These are phyloP conservation scores for Allacma fusca DNA, from an alignment of 2,888 invertebrate species.

Conservation along the genomic window DNA sequence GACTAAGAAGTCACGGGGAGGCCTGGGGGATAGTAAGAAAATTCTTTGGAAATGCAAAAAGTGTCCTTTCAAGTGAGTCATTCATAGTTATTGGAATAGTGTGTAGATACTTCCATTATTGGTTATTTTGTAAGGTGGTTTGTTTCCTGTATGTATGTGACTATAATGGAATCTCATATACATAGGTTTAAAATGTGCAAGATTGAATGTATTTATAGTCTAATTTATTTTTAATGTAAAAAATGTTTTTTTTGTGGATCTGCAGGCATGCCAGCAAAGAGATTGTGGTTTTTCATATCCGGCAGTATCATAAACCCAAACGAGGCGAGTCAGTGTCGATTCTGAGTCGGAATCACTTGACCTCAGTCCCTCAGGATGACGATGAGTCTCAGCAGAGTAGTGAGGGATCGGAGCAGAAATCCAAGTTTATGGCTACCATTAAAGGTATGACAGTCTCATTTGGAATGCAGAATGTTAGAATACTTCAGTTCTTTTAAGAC, in stretches of 20 bases:
- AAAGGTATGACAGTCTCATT: not conserved
- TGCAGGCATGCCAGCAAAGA: conserved; percentile 70
- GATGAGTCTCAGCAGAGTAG: conserved; percentile 50
- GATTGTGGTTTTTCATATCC: conserved; percentile 73
- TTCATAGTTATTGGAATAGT: too few species aligned
- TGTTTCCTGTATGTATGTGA: too few species aligned
- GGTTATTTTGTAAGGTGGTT: too few species aligned
- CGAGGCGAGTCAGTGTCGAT: conserved; percentile 55
- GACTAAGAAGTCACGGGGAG: conserved; percentile 45
- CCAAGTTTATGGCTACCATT: conserved; percentile 12
- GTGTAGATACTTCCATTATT: too few species aligned
- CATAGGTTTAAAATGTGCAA: too few species aligned
- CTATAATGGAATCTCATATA: too few species aligned
- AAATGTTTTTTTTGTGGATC: not conserved
- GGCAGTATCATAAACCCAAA: conserved; percentile 69
- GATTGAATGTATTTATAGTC: not conserved
- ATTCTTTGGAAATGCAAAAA: conserved; percentile 85
- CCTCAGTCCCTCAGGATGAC: conserved; percentile 46
- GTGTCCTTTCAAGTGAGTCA: conserved; percentile 81
- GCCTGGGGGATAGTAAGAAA: conserved; percentile 49
- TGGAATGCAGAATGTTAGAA: too few species aligned
- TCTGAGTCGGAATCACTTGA: conserved; percentile 55
- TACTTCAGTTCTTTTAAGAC: too few species aligned
- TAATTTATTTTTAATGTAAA: too few species aligned
- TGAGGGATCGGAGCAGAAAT: conserved; percentile 48